Percentiles rank a stretch among this genome's conserved stretches.
Conservation (phyloP, 2,797 vertebrate genomes). For the Cirrhinus mrigala region DNA sequence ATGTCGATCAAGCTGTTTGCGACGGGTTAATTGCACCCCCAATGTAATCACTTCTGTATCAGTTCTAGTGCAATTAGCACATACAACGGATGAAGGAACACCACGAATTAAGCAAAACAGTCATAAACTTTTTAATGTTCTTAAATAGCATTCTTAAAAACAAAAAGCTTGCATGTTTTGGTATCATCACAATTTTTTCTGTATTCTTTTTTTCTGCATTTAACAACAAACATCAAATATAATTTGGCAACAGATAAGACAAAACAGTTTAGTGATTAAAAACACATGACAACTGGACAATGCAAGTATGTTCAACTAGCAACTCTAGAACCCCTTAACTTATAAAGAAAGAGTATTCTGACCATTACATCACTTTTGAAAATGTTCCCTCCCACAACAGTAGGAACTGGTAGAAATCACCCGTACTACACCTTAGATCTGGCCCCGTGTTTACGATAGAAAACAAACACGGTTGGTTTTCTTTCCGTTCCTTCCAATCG, state of each 20-base stretch:
- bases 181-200: conserved; percentile 58
- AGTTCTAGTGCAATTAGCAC: background rate
- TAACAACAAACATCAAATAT: conserved; percentile 66
- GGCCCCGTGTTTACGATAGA: conserved; percentile 41
- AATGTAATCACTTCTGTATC: background rate
- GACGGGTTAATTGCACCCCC: too few species aligned
- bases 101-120: conserved; percentile 63
- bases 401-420: conserved; percentile 64
- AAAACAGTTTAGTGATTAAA: conserved; percentile 59
- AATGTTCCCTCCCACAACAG: conserved; percentile 64
- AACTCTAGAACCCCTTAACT: conserved; percentile 66
- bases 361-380: conserved; percentile 56
- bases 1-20: too few species aligned
- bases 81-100: background rate
- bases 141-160: conserved; percentile 69
- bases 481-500: background rate
- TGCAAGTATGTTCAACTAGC: conserved; percentile 55
- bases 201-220: conserved; percentile 50
- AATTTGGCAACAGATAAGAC: conserved; percentile 64
- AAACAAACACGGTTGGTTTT: conserved; percentile 9
- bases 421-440: conserved; percentile 49
- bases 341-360: conserved; percentile 69
- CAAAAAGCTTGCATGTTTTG: conserved; percentile 65
- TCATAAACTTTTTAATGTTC: conserved; percentile 64
- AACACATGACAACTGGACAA: conserved; percentile 60